Evolutionary conservation across 2,888 invertebrate genomes (phyloP).

Genomic region (Iphiclides podalirius): DNA sequence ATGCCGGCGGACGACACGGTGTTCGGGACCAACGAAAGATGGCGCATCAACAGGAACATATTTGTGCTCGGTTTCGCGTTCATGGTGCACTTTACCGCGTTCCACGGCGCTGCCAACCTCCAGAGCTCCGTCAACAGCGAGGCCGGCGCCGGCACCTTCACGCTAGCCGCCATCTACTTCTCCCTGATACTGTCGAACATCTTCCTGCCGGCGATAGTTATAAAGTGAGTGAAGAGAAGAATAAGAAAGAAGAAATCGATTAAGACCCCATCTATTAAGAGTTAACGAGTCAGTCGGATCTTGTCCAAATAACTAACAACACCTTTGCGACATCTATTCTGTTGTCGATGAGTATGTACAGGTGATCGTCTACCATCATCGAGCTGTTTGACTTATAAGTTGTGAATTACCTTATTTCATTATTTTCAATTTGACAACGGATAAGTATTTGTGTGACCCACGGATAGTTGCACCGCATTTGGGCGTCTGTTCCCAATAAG

Average conservation of each 20-base stretch:
- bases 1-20: conserved; percentile 36
- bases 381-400: too few relatives aligned
- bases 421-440: too few relatives aligned
- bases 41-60: conserved; percentile 91
- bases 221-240: conserved; percentile 85
- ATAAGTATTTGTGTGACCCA: too few relatives aligned
- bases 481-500: too few relatives aligned
- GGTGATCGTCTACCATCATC: too few relatives aligned
- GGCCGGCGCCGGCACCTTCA: conserved; percentile 90
- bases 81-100: conserved; percentile 95
- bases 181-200: conserved; percentile 94
- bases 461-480: too few relatives aligned
- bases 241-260: neutral
- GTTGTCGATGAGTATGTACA: too few relatives aligned
- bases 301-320: neutral
- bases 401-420: too few relatives aligned
- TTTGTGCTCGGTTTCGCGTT: conserved; percentile 92
- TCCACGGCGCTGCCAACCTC: conserved; percentile 90
- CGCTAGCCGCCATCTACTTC: conserved; percentile 91
- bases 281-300: neutral
- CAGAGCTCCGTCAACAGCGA: conserved; percentile 93
- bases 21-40: conserved; percentile 82
- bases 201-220: conserved; percentile 90
- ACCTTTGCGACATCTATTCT: too few relatives aligned
- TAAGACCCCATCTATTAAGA: neutral